These are phyloP conservation scores for Apoda limacodes DNA, from an alignment of 2,888 invertebrate species.

Conservation along the genomic window DNA sequence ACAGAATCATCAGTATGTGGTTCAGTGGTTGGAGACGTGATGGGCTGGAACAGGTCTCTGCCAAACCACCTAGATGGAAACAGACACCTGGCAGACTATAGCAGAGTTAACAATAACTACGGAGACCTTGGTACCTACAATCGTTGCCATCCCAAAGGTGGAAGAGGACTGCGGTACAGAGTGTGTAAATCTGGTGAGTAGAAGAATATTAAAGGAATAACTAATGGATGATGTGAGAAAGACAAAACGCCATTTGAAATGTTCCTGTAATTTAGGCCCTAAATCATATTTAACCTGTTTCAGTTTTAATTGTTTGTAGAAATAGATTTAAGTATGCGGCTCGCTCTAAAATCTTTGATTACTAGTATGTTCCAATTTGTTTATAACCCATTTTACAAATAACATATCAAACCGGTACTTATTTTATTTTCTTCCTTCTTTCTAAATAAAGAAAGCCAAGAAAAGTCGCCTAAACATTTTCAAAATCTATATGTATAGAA, in stretches of 20 bases:
- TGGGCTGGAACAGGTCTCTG: conserved; percentile 71
- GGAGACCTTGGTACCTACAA: conserved; percentile 58
- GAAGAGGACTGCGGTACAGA: conserved; percentile 55
- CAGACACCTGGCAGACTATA: conserved; percentile 67
- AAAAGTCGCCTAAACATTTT: too few species aligned
- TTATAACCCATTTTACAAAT: too few species aligned
- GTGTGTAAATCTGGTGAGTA: conserved; percentile 60
- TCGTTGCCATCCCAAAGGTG: conserved; percentile 54
- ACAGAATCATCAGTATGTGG: conserved; percentile 64
- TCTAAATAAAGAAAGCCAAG: too few species aligned
- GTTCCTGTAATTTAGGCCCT: too few species aligned
- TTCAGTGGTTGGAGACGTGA: conserved; percentile 60
- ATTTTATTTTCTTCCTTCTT: too few species aligned
- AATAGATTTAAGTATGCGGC: too few species aligned
- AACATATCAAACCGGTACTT: too few species aligned
- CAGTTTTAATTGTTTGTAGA: too few species aligned
- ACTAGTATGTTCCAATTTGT: too few species aligned
- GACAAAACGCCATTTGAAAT: too few species aligned
- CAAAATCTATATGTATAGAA: background rate
- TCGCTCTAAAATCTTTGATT: too few species aligned
- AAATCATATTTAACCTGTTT: too few species aligned
- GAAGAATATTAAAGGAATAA: conserved; percentile 6
- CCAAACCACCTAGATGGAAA: conserved; percentile 78
- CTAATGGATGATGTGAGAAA: conserved; percentile 2
- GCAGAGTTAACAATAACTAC: conserved; percentile 69